Evolutionary conservation across 2,113 vertebrate species (phyloP).

Genomic region (Alexandromys fortis): DNA sequence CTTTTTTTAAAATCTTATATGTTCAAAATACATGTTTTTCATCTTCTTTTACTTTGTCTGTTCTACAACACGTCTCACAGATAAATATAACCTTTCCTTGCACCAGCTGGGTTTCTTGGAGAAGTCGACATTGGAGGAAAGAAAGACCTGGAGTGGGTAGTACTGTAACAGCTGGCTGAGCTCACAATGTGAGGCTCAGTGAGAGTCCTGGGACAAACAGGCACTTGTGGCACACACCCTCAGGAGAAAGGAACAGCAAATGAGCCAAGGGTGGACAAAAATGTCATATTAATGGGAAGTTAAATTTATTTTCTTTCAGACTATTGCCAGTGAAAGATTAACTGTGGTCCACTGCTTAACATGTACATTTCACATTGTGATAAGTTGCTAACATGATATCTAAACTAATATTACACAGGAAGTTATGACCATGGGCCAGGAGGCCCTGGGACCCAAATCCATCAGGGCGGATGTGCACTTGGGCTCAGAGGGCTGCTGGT

Average conservation of each 20-base stretch:
- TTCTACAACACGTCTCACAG: neutral
- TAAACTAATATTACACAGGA: neutral
- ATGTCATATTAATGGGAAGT: neutral
- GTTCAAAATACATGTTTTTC: conserved; percentile 16
- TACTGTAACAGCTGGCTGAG: neutral
- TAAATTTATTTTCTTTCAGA: neutral
- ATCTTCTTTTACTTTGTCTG: neutral
- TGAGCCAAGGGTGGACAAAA: neutral
- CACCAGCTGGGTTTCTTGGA: neutral
- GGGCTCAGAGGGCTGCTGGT: neutral
- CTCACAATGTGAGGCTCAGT: neutral
- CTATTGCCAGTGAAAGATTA: neutral
- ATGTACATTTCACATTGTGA: neutral
- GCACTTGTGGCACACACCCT: neutral
- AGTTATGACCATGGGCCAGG: neutral
- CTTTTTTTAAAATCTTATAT: conserved; percentile 20
- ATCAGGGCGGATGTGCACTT: neutral
- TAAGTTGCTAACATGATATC: neutral
- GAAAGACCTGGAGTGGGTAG: neutral
- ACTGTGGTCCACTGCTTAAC: neutral
- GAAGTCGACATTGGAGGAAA: neutral
- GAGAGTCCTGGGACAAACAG: neutral
- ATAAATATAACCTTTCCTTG: neutral
- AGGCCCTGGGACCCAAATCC: neutral
- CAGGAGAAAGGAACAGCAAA: neutral